Evolutionary conservation across 92 coral and sea anemone genomes (phyloP).

Genomic region (Chrysogorgia sp.): DNA sequence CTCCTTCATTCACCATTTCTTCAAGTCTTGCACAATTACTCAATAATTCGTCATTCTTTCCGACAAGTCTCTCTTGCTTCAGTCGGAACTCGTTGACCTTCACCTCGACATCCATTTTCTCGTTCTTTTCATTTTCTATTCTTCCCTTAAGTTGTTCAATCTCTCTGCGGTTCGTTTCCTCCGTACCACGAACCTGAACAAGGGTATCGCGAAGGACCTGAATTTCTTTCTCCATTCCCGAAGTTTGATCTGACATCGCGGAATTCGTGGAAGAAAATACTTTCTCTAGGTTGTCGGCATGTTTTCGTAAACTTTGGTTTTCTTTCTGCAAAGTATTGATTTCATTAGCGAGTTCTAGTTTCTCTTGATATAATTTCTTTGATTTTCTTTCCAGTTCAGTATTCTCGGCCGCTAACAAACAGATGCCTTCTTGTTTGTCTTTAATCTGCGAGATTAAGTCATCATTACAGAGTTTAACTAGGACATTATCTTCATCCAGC

Average conservation of each 20-base stretch:
- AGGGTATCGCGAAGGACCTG: constrained; percentile 31
- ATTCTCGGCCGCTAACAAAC: not conserved
- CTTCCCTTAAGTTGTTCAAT: constrained; percentile 20
- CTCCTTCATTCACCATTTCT: constrained; percentile 10
- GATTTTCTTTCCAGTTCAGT: not conserved
- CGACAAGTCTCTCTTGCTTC: constrained; percentile 21
- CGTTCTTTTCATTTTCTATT: constrained; percentile 15
- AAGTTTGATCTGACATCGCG: constrained; percentile 31
- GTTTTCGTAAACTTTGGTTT: constrained; percentile 20
- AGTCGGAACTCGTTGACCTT: constrained; percentile 5
- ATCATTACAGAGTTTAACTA: not conserved
- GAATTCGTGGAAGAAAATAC: constrained; percentile 12
- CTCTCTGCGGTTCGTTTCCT: constrained; percentile 18
- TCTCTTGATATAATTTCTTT: constrained; percentile 8
- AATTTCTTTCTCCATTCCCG: constrained; percentile 45
- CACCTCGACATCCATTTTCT: constrained; percentile 11
- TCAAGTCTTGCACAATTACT: constrained; percentile 19
- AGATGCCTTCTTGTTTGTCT: not conserved
- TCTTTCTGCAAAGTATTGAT: not conserved
- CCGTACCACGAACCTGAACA: constrained; percentile 2
- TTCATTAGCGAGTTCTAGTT: constrained; percentile 11
- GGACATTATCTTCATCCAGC: not conserved
- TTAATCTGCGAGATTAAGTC: not conserved
- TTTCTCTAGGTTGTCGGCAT: constrained; percentile 25
- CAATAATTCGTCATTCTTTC: constrained; percentile 15